A percentile compares a stretch with the other conserved stretches of the same genome.
phyloP scores from a whole-genome alignment of 1,140 invertebrate genomes.

The Pemphigus obesinymphae region DNA sequence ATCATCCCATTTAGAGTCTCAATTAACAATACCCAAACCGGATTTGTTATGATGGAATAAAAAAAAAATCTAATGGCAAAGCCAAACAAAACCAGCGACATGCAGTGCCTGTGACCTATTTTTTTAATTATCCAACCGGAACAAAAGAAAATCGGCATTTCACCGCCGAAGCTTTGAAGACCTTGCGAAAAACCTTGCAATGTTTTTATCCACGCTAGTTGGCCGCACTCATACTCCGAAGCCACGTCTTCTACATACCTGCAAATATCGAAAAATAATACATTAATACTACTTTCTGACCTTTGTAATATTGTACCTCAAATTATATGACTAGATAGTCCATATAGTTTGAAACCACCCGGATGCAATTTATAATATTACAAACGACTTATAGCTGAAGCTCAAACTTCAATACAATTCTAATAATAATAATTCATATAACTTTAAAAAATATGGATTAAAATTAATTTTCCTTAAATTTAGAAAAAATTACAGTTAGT shows the following conservation, averaged over 20 bases:
- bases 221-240: slow-evolving; percentile 51
- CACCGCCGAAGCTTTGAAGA: slow-evolving; percentile 77
- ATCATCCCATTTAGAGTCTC: slow-evolving; percentile 83
- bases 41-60: slow-evolving; percentile 74
- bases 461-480: too few species aligned
- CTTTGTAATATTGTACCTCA: too few species aligned
- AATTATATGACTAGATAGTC: too few species aligned
- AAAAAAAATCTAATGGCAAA: slow-evolving; percentile 72
- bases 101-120: slow-evolving; percentile 74
- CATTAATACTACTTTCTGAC: too few species aligned
- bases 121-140: slow-evolving; percentile 76
- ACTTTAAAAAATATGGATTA: too few species aligned
- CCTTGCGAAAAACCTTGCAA: slow-evolving; percentile 73
- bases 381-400: not conserved
- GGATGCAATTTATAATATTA: not conserved
- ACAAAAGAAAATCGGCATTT: slow-evolving; percentile 82
- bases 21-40: slow-evolving; percentile 77
- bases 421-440: too few species aligned
- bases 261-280: not conserved
- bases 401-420: too few species aligned
- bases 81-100: slow-evolving; percentile 71
- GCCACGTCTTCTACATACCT: slow-evolving; percentile 68
- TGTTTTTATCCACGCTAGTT: slow-evolving; percentile 64
- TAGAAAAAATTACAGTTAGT: too few species aligned
- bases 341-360: too few species aligned